Evolutionary conservation across 2,888 invertebrate genomes (phyloP), one percentile per base, ranked within the genome.

Genomic region (Proisotoma minuta): DNA sequence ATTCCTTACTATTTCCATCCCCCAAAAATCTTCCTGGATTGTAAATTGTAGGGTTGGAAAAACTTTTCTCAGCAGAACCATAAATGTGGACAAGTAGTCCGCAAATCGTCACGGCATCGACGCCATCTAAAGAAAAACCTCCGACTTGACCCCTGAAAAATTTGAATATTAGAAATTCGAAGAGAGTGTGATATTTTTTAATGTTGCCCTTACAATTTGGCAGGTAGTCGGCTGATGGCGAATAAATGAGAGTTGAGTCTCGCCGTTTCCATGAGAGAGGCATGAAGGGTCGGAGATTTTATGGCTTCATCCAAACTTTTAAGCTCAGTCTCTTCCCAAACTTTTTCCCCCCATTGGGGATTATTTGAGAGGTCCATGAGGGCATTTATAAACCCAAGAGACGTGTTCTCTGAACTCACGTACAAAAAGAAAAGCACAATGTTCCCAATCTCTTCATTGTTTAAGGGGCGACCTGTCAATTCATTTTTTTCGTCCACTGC

Each of bases 351-450:
- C 15, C 24, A 39, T 23, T 39, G 5, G 23, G 57, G 57, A 47
- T 57, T 5, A n/a, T n/a, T 23, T 8, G 47, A 29, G 15, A 57
- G 24, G 20, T 57, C 57, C 4, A 47, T 26, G 4, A 57, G 49
- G 3, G 57, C n/a, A 26, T 57, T 57, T 47, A 27, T 49, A 4
- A 57, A 47, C 8, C 57, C 57, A 3, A 57, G 18, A 8, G 57
- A 26, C 26, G 57, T 57, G 23, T 57, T 57, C 27, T 57, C 57
- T 8, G 57, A 48, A 22, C 48, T 49, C 8, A 57, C 49, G 49
- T 57, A 57, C 12, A 57, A n/a, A 18, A 57, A 22, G 15, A 18
- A 20, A n/a, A 48, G 22, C 15, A 57, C n/a, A 5, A 57, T 8
- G 10, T 52, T 24, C 2, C 10, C 22, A n/a, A 57, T 29, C 3